A percentile compares a stretch with the other conserved stretches of the same genome.
phyloP scores from a whole-genome alignment of 1,140 invertebrate species.

The Zaprionus kolodkinae region DNA sequence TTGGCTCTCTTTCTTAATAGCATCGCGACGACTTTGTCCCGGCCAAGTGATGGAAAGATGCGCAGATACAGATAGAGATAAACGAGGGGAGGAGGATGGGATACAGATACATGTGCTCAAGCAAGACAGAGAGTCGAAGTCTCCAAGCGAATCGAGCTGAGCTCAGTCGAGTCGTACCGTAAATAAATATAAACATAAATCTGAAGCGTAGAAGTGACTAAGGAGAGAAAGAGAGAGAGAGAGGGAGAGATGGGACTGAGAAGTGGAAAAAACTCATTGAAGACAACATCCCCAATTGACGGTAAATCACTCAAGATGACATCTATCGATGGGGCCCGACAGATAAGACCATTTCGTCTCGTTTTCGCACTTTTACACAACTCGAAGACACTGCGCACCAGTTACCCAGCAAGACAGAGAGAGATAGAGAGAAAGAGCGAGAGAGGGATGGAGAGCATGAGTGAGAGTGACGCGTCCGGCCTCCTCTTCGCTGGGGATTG shows the following conservation, averaged over 20 bases:
- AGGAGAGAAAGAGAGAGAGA: not conserved
- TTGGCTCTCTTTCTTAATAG: slow-evolving; percentile 56
- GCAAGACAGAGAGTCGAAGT: slow-evolving; percentile 33
- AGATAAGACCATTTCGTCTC: slow-evolving; percentile 78
- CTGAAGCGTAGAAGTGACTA: slow-evolving; percentile 38
- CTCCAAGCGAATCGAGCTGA: slow-evolving; percentile 34
- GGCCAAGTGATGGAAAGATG: slow-evolving; percentile 36
- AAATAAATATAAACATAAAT: slow-evolving; percentile 80
- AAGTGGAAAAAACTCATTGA: slow-evolving; percentile 67
- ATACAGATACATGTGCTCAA: slow-evolving; percentile 31
- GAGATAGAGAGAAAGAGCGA: slow-evolving; percentile 14
- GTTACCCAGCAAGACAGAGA: slow-evolving; percentile 25
- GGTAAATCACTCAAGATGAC: slow-evolving; percentile 84
- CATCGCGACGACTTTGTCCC: slow-evolving; percentile 34
- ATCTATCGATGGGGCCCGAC: slow-evolving; percentile 77
- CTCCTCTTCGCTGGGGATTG: slow-evolving; percentile 38
- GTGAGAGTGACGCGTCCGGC: slow-evolving; percentile 5
- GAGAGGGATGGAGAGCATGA: not conserved
- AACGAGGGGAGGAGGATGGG: not conserved
- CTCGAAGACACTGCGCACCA: slow-evolving; percentile 48
- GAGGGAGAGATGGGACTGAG: slow-evolving; percentile 13
- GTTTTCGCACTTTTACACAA: slow-evolving; percentile 79
- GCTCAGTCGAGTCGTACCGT: slow-evolving; percentile 55
- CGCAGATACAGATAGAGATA: slow-evolving; percentile 51
- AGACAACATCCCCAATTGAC: slow-evolving; percentile 83